Percentiles rank a stretch among this genome's conserved stretches.
Evolutionary conservation across 2,797 vertebrate species (phyloP).

Genomic region (Lepus townsendii): DNA sequence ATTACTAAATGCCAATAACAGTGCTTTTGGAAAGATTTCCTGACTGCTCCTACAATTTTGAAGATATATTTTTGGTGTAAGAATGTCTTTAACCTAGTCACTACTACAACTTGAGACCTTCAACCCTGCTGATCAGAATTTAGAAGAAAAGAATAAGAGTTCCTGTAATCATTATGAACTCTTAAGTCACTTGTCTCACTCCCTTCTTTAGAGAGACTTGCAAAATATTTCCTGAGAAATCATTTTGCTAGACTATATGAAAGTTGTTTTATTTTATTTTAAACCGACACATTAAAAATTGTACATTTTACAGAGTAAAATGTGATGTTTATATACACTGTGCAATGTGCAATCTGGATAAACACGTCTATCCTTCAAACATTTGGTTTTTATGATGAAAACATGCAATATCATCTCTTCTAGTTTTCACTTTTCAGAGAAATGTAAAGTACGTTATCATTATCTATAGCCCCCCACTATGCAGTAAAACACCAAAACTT

Average conservation of each 20-base stretch:
- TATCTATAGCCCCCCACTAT: too few relatives aligned
- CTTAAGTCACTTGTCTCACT: background rate
- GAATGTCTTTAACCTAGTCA: background rate
- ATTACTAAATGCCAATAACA: slow-evolving; percentile 8
- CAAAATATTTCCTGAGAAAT: slow-evolving; percentile 13
- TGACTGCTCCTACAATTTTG: background rate
- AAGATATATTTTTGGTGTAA: background rate
- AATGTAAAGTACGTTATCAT: too few relatives aligned
- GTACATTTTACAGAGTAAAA: too few relatives aligned
- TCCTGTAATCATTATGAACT: background rate
- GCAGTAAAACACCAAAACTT: too few relatives aligned
- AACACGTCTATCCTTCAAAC: too few relatives aligned
- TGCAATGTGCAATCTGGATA: too few relatives aligned
- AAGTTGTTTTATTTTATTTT: slow-evolving; percentile 34
- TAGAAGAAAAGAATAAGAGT: background rate
- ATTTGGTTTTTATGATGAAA: too few relatives aligned
- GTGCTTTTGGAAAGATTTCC: slow-evolving; percentile 48
- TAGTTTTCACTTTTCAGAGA: too few relatives aligned
- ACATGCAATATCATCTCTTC: too few relatives aligned
- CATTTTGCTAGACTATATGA: background rate
- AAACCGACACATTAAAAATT: too few relatives aligned
- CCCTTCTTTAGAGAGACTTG: background rate
- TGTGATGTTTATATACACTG: too few relatives aligned
- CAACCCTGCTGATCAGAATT: background rate
- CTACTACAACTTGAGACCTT: background rate